Conservation (phyloP, 2,113 vertebrate genomes). For the Turnix velox region DNA sequence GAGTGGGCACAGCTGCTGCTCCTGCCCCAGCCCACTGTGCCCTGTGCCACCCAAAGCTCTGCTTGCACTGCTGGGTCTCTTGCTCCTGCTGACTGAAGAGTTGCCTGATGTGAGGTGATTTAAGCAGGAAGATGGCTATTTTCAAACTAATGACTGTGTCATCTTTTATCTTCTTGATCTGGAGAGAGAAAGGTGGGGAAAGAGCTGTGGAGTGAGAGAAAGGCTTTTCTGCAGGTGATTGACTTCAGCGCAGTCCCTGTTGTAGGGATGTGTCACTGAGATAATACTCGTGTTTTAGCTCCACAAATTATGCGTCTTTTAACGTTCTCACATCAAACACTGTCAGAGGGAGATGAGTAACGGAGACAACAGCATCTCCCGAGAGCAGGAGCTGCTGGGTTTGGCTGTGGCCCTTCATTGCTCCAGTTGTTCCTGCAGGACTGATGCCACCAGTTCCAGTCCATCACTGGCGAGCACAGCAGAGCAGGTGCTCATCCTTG, state of each 20-base stretch:
- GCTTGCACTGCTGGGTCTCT: too few species aligned
- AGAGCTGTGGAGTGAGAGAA: background rate
- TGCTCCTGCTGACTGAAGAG: accelerated
- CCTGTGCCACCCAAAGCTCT: background rate
- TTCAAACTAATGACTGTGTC: background rate
- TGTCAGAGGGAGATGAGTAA: background rate
- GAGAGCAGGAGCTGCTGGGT: background rate
- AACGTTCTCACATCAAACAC: background rate
- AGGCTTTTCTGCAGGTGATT: background rate
- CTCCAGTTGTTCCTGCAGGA: accelerated
- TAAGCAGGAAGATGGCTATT: background rate
- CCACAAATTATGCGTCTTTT: slow-evolving; percentile 23
- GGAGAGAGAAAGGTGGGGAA: background rate
- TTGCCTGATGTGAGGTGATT: background rate
- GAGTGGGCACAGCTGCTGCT: background rate
- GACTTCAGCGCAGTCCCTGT: background rate
- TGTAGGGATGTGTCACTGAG: background rate
- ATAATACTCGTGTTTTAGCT: slow-evolving; percentile 45
- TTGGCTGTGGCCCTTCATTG: accelerated
- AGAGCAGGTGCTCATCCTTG: accelerated
- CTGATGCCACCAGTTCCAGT: accelerated
- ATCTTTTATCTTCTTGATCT: background rate
- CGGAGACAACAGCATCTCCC: accelerated
- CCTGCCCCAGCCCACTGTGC: background rate
- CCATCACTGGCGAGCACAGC: accelerated